These are phyloP conservation scores for Nephrotoma flavescens DNA, from an alignment of 2,888 invertebrate genomes.

Conservation along the genomic window DNA sequence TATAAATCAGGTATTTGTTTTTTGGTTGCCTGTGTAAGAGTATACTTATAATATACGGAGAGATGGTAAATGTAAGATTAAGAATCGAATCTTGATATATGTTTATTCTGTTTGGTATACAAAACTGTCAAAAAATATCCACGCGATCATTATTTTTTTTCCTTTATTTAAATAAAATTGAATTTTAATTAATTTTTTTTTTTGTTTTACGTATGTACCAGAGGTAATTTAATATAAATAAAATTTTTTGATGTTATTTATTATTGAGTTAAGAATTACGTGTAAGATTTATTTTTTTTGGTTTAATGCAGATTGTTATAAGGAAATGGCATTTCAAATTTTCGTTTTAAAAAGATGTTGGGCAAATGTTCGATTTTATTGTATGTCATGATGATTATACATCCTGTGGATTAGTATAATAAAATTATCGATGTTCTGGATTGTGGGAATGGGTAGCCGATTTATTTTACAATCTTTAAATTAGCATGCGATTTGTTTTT, in stretches of 20 bases:
- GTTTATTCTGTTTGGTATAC: neutral
- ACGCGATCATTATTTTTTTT: neutral
- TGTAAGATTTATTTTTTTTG: neutral
- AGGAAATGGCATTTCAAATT: neutral
- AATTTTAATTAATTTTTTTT: neutral
- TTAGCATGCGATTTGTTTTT: neutral
- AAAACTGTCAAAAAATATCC: neutral
- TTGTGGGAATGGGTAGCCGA: neutral
- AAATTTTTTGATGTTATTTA: neutral
- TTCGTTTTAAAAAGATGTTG: neutral
- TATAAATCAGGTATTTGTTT: neutral
- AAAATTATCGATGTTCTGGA: neutral
- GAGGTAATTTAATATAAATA: neutral
- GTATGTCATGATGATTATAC: neutral
- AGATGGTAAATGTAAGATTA: neutral
- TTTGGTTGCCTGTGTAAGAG: neutral
- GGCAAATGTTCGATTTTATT: neutral
- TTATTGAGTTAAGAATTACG: neutral
- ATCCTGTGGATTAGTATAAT: neutral
- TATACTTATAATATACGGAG: neutral
- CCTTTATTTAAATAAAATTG: neutral
- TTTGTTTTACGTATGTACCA: neutral
- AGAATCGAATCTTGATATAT: neutral
- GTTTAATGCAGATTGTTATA: neutral
- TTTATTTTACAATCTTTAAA: neutral